Conservation (phyloP, 2,888 invertebrate species). For the Tetrapedia diversipes region DNA sequence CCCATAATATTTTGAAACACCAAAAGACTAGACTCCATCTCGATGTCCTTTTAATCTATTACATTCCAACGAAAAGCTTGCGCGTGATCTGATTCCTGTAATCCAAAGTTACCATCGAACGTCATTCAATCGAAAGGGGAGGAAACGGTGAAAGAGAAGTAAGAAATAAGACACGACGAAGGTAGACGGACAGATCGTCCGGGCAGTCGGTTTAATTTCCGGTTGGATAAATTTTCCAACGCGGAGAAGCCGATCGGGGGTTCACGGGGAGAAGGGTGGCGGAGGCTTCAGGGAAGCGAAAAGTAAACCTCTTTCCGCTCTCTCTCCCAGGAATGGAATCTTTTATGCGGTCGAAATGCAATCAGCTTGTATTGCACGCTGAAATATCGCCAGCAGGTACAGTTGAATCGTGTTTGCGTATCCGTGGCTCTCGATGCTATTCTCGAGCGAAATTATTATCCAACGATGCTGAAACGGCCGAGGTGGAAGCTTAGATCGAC, state of each 20-base stretch:
- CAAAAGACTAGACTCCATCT: neutral
- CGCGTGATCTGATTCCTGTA: too few relatives aligned
- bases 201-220: conserved; percentile 74
- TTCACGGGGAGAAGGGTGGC: conserved; percentile 15
- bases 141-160: too few relatives aligned
- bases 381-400: conserved; percentile 34
- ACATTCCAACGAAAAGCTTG: too few relatives aligned
- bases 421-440: conserved; percentile 28
- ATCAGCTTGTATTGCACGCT: conserved; percentile 53
- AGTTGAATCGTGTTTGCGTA: conserved; percentile 39
- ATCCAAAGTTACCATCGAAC: conserved; percentile 10
- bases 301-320: conserved; percentile 35
- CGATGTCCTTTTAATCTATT: neutral
- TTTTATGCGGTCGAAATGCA: conserved; percentile 62
- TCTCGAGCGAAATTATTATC: conserved; percentile 29
- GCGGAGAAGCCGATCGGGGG: conserved; percentile 12
- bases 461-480: too few relatives aligned
- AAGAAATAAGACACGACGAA: conserved; percentile 60
- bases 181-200: conserved; percentile 48
- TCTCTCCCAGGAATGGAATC: conserved; percentile 48
- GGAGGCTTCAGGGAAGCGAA: conserved; percentile 28
- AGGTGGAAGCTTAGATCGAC: conserved; percentile 6
- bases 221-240: conserved; percentile 67
- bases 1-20: neutral
- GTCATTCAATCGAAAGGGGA: neutral